Evolutionary conservation across 2,797 vertebrate genomes (phyloP), one percentile per base, ranked within the genome.

Genomic region (Sebastes cheni): DNA sequence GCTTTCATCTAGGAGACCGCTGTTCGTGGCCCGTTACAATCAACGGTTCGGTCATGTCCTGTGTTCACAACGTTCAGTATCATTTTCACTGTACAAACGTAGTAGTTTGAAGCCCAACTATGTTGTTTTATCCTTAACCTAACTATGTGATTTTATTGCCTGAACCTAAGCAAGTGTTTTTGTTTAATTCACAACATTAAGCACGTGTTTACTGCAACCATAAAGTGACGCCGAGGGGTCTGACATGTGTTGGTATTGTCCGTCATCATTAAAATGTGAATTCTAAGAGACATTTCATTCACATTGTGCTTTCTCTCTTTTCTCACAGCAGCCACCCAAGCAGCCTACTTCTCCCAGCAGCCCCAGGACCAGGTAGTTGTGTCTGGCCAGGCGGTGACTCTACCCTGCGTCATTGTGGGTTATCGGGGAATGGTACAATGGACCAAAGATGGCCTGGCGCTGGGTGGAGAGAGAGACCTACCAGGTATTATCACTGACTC

Each of bases 371-470:
- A 96, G 89, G 96, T 97, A 67, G 96, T 97, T 18, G 93, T 97
- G 30, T 85, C 96, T 2, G 96, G 97, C n/a, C 95, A 95, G 60
- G 96, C 97, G 0, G 97, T 97, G 74, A 96, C 96, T 5, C 92
- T 98, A 25, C 96, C 96, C 36, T 97, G 97, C 50, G 95, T 96
- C 69, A 95, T 97, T 18, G 94, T 96, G 56, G 95, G 96, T 1
- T 97, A 98, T 80, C 88, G 93, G 62, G 96, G 97, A 46, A 96
- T 97, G 94, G 97, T 98, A 68, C 97, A 98, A 79, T 98, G 97
- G 97, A 98, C 97, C 77, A 98, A 97, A 96, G 97, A 98, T 22
- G 97, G 97, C 34, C 92, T 98, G 87, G 97, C 97, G 0, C 92
- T 98, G 58, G 97, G 97, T 4, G 97, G 96, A 64, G 97, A 98